phyloP scores from a whole-genome alignment of 2,888 invertebrate genomes.

The Drosophila fulvimacula region DNA sequence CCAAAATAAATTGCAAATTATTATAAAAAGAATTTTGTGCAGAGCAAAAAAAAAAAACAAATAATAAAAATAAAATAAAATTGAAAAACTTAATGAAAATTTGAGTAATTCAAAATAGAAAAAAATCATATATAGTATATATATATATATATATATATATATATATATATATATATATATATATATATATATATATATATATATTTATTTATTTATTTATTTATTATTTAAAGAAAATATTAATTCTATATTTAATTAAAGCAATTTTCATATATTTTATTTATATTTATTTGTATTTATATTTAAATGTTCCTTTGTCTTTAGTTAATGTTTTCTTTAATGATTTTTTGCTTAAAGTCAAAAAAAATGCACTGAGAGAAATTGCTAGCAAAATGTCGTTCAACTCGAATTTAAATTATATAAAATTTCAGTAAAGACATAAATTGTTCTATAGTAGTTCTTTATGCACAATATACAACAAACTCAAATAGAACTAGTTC shows the following conservation, averaged over 20 bases:
- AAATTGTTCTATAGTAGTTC: no score
- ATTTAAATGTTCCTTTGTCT: not conserved
- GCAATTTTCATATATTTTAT: no score
- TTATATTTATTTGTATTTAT: not conserved
- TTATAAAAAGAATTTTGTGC: conserved; percentile 37
- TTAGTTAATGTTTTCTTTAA: no score
- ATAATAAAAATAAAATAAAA: conserved; percentile 18
- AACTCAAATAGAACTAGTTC: no score
- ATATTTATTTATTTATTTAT: not conserved
- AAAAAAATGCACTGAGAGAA: not conserved
- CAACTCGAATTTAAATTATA: no score
- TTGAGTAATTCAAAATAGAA: conserved; percentile 19
- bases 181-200: not conserved
- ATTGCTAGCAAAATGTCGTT: no score
- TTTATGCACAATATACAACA: no score
- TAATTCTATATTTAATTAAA: no score
- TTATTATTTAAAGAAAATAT: no score
- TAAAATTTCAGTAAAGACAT: no score
- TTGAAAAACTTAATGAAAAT: conserved; percentile 12
- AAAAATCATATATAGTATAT: no score
- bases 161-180: not conserved
- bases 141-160: not conserved
- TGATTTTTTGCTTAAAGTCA: no score
- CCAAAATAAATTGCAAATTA: conserved; percentile 31
- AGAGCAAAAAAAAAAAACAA: conserved; percentile 26